Percentiles rank a stretch among this genome's conserved stretches.
Evolutionary conservation across 2,113 vertebrate genomes (phyloP).

Genomic region (Ailurus styani): DNA sequence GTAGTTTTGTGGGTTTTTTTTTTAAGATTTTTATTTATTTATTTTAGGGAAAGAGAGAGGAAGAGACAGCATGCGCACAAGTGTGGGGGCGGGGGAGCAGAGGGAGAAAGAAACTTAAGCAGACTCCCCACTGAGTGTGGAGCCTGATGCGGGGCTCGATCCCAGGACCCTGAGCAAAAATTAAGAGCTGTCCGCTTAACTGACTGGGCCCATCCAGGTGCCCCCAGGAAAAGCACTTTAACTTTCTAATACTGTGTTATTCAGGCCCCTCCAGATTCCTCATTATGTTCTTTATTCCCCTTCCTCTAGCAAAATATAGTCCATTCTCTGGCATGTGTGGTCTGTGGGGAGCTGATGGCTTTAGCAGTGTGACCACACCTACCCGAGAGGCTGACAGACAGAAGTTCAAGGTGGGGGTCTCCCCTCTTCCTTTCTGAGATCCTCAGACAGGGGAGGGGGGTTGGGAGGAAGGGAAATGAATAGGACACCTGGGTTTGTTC

Average conservation of each 20-base stretch:
- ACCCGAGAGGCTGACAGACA: neutral
- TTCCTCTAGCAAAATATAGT: neutral
- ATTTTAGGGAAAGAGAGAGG: neutral
- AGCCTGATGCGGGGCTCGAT: too few relatives aligned
- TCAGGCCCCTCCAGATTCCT: neutral
- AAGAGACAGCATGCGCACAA: too few relatives aligned
- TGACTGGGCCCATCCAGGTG: neutral
- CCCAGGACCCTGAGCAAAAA: too few relatives aligned
- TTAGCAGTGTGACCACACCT: neutral
- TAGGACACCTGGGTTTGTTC: neutral
- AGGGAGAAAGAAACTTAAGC: too few relatives aligned
- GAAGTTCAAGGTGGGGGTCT: neutral
- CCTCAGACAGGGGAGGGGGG: too few relatives aligned
- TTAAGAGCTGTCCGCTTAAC: neutral
- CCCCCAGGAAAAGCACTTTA: neutral
- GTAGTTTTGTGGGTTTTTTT: neutral
- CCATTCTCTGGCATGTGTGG: fast-evolving
- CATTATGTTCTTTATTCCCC: neutral
- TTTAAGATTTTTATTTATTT: neutral
- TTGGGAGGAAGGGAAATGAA: neutral
- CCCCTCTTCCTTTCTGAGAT: neutral
- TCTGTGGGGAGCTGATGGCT: neutral
- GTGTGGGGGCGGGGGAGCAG: too few relatives aligned
- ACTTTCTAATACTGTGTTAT: neutral
- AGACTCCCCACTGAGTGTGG: too few relatives aligned